Conservation (phyloP, 1,140 invertebrate species). For the Dolichoris vasculosae region DNA sequence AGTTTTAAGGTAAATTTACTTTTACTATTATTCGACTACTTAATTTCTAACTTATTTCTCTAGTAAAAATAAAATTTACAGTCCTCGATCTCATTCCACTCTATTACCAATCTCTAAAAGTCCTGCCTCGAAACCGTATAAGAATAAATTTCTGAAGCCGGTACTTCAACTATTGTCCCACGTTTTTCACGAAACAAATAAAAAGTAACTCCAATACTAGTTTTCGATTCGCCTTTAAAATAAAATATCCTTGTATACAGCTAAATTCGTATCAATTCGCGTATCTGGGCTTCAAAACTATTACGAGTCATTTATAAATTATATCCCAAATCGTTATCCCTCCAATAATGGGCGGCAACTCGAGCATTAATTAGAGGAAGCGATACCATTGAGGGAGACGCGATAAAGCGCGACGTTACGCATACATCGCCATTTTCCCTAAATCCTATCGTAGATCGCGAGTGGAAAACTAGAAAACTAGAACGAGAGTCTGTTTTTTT, state of each 20-base stretch:
- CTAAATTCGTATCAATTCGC: neutral
- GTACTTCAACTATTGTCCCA: neutral
- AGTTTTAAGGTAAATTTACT: too few species aligned
- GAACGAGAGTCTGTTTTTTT: neutral
- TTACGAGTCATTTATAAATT: slow-evolving; percentile 2
- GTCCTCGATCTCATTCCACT: too few species aligned
- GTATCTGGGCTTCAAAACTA: neutral
- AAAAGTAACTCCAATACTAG: neutral
- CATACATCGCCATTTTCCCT: too few species aligned
- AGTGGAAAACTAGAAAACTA: neutral
- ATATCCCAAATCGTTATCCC: too few species aligned
- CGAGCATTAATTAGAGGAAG: neutral
- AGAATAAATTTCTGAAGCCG: slow-evolving; percentile 15
- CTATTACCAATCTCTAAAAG: neutral
- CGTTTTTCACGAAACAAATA: slow-evolving; percentile 12
- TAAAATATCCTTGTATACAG: neutral
- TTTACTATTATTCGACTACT: neutral
- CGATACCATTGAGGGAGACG: neutral
- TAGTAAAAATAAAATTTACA: too few species aligned
- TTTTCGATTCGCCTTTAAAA: neutral
- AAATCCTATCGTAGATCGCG: too few species aligned
- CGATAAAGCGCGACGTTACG: too few species aligned
- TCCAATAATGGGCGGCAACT: neutral
- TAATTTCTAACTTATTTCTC: too few species aligned
- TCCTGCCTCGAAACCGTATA: neutral